Percentiles rank a stretch among this genome's conserved stretches.
Conservation (phyloP, 2,113 vertebrate genomes). For the Corynorhinus townsendii region DNA sequence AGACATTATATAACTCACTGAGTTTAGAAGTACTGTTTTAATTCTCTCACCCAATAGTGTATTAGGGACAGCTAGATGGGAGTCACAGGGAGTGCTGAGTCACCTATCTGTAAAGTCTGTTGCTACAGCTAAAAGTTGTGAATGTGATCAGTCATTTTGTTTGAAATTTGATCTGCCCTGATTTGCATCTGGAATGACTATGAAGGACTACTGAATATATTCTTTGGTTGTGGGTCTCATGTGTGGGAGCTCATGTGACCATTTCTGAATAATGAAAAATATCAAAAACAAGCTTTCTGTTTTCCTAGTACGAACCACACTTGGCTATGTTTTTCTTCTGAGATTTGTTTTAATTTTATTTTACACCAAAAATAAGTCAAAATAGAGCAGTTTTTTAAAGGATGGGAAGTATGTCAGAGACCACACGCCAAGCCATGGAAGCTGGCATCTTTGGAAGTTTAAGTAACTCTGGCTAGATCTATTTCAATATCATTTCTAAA, state of each 20-base stretch:
- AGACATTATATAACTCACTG: neutral
- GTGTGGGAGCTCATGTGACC: neutral
- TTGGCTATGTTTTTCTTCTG: neutral
- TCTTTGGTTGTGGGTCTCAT: neutral
- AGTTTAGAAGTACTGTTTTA: neutral
- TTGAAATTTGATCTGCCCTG: neutral
- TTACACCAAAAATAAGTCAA: neutral
- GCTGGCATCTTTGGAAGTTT: neutral
- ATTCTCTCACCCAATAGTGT: neutral
- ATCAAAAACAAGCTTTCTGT: neutral
- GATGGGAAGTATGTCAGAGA: neutral
- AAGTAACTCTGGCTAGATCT: neutral
- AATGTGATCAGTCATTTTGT: neutral
- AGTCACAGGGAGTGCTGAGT: neutral
- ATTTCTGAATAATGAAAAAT: neutral
- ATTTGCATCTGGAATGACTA: neutral
- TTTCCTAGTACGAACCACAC: neutral
- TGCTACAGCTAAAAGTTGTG: neutral
- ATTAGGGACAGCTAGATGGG: neutral
- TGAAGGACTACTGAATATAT: neutral
- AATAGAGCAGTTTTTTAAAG: constrained; percentile 2
- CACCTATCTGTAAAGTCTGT: neutral
- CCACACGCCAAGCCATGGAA: neutral
- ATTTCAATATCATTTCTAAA: constrained; percentile 37
- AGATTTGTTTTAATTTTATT: constrained; percentile 6